These are phyloP conservation scores for Euwallacea fornicatus DNA, from an alignment of 1,140 invertebrate species.

Conservation along the genomic window DNA sequence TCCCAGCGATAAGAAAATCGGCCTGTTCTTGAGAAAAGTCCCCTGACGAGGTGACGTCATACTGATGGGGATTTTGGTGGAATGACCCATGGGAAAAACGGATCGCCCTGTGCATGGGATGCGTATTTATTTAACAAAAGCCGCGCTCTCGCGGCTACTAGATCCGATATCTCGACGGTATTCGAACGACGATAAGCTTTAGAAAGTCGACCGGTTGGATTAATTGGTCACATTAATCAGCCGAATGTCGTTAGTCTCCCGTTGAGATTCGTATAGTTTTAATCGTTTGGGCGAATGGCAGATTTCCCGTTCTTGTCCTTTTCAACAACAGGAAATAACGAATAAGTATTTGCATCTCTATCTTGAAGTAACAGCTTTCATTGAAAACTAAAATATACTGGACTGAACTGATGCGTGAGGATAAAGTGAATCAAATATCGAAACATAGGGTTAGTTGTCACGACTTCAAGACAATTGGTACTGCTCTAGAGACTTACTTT, in stretches of 20 bases:
- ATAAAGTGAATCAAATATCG: too few relatives aligned
- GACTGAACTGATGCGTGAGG: too few relatives aligned
- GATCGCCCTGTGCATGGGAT: conserved; percentile 18
- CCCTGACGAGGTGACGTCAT: not conserved
- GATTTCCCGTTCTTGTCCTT: not conserved
- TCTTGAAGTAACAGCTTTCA: too few relatives aligned
- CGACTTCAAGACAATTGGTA: too few relatives aligned
- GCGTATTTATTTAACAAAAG: not conserved
- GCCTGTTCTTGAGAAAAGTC: not conserved
- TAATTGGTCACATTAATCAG: conserved; percentile 33
- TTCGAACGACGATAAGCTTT: conserved; percentile 21
- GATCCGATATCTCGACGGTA: conserved; percentile 24
- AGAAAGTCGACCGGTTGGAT: conserved; percentile 25
- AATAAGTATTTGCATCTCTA: too few relatives aligned
- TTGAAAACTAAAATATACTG: too few relatives aligned
- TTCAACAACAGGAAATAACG: too few relatives aligned
- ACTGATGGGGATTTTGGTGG: not conserved
- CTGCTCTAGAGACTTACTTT: too few relatives aligned
- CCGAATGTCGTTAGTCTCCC: conserved; percentile 28
- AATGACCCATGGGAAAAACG: conserved; percentile 17
- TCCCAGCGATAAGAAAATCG: conserved; percentile 5
- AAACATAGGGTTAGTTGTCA: too few relatives aligned
- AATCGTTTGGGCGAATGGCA: not conserved
- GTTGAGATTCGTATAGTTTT: not conserved
- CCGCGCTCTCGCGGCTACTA: conserved; percentile 10